These are phyloP conservation scores for Pristis pectinata DNA, from an alignment of 2,797 vertebrate species.

Conservation along the genomic window DNA sequence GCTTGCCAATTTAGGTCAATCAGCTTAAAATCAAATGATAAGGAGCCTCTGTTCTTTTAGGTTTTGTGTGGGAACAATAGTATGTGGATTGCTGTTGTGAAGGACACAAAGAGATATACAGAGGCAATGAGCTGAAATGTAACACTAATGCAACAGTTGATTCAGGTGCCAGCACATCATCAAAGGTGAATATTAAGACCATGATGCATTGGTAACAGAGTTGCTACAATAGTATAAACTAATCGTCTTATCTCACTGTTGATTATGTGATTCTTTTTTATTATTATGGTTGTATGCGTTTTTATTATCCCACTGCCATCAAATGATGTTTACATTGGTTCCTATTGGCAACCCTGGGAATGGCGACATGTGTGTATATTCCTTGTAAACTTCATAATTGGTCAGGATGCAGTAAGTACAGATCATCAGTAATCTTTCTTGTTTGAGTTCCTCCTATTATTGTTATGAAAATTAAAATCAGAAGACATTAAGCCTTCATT, in stretches of 20 bases:
- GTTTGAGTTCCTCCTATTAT: neutral
- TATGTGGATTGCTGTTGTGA: neutral
- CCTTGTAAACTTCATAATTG: neutral
- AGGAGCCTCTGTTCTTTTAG: neutral
- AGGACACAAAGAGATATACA: neutral
- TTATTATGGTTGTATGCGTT: too few relatives aligned
- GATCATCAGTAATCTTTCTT: neutral
- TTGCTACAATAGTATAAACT: neutral
- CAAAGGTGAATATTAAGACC: neutral
- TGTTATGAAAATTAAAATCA: neutral
- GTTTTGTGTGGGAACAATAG: neutral
- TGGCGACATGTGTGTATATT: neutral
- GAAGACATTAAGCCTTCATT: neutral
- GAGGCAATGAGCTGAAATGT: constrained; percentile 9
- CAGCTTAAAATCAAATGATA: neutral
- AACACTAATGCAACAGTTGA: neutral
- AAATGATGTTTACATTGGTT: neutral
- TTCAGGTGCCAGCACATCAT: neutral
- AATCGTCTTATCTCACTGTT: neutral
- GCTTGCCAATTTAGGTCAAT: neutral
- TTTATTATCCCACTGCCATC: neutral
- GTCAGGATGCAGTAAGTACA: neutral
- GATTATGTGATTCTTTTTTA: neutral
- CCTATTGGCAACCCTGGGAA: neutral
- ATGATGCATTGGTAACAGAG: neutral